Evolutionary conservation across 1,140 invertebrate species (phyloP).

Genomic region (Drosophila lacteicornis): DNA sequence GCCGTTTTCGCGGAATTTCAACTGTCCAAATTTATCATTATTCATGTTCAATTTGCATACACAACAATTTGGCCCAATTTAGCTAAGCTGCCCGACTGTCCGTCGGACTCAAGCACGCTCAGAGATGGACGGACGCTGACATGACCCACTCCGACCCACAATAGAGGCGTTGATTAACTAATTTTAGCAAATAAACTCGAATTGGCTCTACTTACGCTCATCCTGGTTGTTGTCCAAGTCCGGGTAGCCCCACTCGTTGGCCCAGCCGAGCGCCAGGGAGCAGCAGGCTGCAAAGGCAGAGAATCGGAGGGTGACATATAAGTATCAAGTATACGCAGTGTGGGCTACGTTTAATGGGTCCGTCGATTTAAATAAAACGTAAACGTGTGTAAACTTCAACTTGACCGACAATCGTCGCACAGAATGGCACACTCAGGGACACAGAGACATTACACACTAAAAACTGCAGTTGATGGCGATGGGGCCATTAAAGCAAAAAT

Average conservation of each 20-base stretch:
- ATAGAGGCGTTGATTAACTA: slow-evolving; percentile 71
- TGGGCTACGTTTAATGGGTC: slow-evolving; percentile 39
- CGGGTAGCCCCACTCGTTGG: slow-evolving; percentile 72
- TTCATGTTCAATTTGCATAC: slow-evolving; percentile 57
- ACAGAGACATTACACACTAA: slow-evolving; percentile 7
- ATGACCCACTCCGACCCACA: slow-evolving; percentile 26
- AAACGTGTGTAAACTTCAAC: slow-evolving; percentile 52
- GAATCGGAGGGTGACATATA: slow-evolving; percentile 6
- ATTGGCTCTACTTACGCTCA: slow-evolving; percentile 72
- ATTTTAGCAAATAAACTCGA: slow-evolving; percentile 62
- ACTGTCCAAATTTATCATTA: slow-evolving; percentile 33
- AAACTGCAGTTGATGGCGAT: slow-evolving; percentile 15
- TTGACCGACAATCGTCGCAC: slow-evolving; percentile 52
- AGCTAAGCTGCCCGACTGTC: slow-evolving; percentile 33
- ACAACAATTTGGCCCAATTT: slow-evolving; percentile 74
- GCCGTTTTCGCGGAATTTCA: slow-evolving; percentile 13
- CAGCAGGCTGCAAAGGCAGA: slow-evolving; percentile 52
- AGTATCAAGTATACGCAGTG: slow-evolving; percentile 47
- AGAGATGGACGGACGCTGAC: slow-evolving; percentile 20
- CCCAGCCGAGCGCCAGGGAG: slow-evolving; percentile 39
- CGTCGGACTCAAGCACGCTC: slow-evolving; percentile 9
- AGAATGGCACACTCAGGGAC: too few relatives aligned
- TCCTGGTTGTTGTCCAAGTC: slow-evolving; percentile 70
- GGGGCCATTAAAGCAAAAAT: slow-evolving; percentile 30
- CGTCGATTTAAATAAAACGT: slow-evolving; percentile 29